Evolutionary conservation across 2,888 invertebrate genomes (phyloP).

Genomic region (Synergus gifuensis): DNA sequence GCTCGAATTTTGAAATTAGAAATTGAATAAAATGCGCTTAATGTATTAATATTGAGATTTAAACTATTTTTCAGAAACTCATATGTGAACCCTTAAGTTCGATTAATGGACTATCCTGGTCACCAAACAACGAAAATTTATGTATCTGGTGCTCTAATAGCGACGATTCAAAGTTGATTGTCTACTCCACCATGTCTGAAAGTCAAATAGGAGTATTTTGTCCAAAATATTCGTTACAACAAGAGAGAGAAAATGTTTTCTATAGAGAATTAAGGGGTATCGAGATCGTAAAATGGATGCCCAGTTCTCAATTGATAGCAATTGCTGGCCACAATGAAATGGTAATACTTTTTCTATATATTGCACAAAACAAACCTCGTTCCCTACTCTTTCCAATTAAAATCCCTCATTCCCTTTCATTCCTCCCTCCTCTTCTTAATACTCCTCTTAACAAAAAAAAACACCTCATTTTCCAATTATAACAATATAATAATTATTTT

Average conservation of each 20-base stretch:
- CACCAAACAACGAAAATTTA: slow-evolving; percentile 71
- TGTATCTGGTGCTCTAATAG: slow-evolving; percentile 73
- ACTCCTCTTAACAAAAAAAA: too few relatives aligned
- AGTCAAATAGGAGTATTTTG: slow-evolving; percentile 69
- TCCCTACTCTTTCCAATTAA: too few relatives aligned
- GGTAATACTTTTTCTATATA: slow-evolving; percentile 59
- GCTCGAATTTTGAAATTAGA: too few relatives aligned
- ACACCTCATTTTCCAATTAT: too few relatives aligned
- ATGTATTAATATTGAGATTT: too few relatives aligned
- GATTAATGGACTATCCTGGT: slow-evolving; percentile 73
- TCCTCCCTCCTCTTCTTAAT: too few relatives aligned
- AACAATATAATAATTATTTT: too few relatives aligned
- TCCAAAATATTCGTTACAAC: slow-evolving; percentile 56
- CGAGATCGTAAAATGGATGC: slow-evolving; percentile 70
- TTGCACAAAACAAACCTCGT: too few relatives aligned
- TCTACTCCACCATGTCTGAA: slow-evolving; percentile 69
- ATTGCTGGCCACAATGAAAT: slow-evolving; percentile 72
- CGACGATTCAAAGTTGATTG: slow-evolving; percentile 67
- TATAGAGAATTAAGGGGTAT: slow-evolving; percentile 66
- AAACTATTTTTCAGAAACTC: slow-evolving; percentile 68
- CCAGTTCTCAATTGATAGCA: slow-evolving; percentile 72
- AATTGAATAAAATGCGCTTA: too few relatives aligned
- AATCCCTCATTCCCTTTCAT: too few relatives aligned
- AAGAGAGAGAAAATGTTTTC: slow-evolving; percentile 42
- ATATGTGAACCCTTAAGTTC: slow-evolving; percentile 69